Base-by-base conservation (phyloP, 2,113 vertebrate genomes). In the Lamprologus lemairii region DNA sequence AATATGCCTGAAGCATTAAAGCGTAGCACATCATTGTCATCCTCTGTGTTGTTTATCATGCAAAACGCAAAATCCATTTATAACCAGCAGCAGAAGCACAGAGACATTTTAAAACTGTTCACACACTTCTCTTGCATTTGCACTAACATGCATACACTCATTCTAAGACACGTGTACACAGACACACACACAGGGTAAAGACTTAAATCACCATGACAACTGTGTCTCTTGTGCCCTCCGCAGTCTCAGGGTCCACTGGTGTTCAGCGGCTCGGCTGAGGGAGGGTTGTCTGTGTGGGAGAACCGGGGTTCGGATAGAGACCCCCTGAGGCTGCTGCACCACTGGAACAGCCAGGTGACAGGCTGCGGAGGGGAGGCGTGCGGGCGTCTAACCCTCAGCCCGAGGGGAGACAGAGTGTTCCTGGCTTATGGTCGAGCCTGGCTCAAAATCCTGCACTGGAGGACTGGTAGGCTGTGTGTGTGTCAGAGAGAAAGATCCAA, bases 241-340 rank as follows among this genome's bases (percentile, higher is more conserved):
- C 93, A 97, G 97, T 92, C 96, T 87, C 97, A 97, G 87, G 97
- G 97, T 93, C 97, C 96, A 63, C 92, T 97, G 92, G 93, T 97
- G 91, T 97, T 97, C 93, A 96, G 94, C 9, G 92, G 95, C 89
- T 96, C 97, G 1, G 88, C 94, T 1, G 96, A 97, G 19, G 97
- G 96, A 35, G 93, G 94, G 21, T 92, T 97, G 86, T 96, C 95
- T 49, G 95, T 97, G 91, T 97, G 97, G 97, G 96, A 96, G 93
- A 95, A 92, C 91, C 78, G 35, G 26, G 90, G 88, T 54, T 90
- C 71, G 8, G 84, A 87, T 26, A 91, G 80, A 53, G 92, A 95
- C 91, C 96, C 94, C 86, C 79, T 96, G 82, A 89, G 88, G 78
- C 94, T 93, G 73, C 91, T 97, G 21, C 92, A 95, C 35, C 89